These are phyloP conservation scores for Heteronetta atricapilla DNA, from an alignment of 2,113 vertebrate species.

Conservation along the genomic window DNA sequence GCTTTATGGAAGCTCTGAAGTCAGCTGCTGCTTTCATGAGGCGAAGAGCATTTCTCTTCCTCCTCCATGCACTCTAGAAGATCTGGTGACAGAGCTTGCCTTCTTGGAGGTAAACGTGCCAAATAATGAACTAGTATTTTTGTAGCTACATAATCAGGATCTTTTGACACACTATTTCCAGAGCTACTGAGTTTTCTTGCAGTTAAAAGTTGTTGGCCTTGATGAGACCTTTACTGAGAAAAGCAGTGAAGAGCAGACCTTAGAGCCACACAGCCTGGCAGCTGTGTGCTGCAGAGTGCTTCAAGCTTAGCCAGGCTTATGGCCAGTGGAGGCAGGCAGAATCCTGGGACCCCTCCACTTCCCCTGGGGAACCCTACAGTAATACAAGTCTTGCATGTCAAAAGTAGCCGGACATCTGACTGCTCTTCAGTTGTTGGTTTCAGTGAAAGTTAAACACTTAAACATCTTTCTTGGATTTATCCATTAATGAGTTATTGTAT, in stretches of 20 bases:
- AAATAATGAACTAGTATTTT: not conserved
- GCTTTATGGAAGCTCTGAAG: not conserved
- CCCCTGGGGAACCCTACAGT: not conserved
- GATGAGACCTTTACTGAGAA: not conserved
- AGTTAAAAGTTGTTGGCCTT: not conserved
- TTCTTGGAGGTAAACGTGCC: not conserved
- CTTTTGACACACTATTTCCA: not conserved
- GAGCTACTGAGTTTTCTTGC: not conserved
- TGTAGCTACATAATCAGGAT: not conserved
- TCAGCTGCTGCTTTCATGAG: not conserved
- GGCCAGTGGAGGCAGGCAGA: not conserved
- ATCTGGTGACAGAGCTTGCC: not conserved
- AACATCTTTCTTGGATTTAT: not conserved
- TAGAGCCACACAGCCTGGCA: accelerated
- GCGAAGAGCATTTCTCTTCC: not conserved
- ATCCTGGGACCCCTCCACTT: not conserved
- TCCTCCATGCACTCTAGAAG: not conserved
- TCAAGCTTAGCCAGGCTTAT: not conserved
- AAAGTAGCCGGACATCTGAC: not conserved
- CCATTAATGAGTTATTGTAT: not conserved
- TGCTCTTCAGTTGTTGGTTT: not conserved
- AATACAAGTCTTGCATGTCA: not conserved
- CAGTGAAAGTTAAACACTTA: not conserved
- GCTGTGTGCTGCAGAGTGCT: not conserved
- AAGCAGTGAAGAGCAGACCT: not conserved